A percentile compares a stretch with the other conserved stretches of the same genome.
Conservation (phyloP, 92 coral and sea anemone species). For the Bergia sp. region DNA sequence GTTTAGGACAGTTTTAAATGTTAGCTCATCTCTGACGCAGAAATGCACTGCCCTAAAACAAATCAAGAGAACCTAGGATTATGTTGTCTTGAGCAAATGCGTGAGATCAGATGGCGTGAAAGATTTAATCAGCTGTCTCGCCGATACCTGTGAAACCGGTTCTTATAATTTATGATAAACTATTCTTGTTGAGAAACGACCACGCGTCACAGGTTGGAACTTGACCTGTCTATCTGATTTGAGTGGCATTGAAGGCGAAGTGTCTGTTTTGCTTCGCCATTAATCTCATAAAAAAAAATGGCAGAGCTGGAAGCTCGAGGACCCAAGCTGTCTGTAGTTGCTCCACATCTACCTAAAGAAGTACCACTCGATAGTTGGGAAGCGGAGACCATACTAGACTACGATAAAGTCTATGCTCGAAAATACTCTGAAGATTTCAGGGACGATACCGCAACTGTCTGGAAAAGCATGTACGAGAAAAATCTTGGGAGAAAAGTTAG, state of each 20-base stretch:
- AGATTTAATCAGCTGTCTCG: too few species aligned
- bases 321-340: conserved; percentile 34
- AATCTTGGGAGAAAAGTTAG: conserved; percentile 87
- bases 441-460: conserved; percentile 87
- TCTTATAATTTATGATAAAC: not conserved
- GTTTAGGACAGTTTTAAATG: too few species aligned
- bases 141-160: conserved; percentile 2
- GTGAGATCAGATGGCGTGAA: too few species aligned
- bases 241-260: not conserved
- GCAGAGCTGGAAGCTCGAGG: conserved; percentile 2
- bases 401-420: conserved; percentile 68
- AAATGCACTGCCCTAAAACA: too few species aligned
- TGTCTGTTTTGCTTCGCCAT: not conserved
- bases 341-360: conserved; percentile 41
- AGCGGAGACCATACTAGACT: conserved; percentile 63
- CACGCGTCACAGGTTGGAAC: not conserved
- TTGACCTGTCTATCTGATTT: not conserved
- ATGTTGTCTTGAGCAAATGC: too few species aligned
- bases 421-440: conserved; percentile 76
- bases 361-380: conserved; percentile 74
- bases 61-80: too few species aligned
- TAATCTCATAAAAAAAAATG: not conserved
- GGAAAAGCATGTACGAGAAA: conserved; percentile 95
- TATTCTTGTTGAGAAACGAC: not conserved
- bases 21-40: too few species aligned